Conservation (phyloP, 1,140 invertebrate genomes). For the Pseudoatta argentina region DNA sequence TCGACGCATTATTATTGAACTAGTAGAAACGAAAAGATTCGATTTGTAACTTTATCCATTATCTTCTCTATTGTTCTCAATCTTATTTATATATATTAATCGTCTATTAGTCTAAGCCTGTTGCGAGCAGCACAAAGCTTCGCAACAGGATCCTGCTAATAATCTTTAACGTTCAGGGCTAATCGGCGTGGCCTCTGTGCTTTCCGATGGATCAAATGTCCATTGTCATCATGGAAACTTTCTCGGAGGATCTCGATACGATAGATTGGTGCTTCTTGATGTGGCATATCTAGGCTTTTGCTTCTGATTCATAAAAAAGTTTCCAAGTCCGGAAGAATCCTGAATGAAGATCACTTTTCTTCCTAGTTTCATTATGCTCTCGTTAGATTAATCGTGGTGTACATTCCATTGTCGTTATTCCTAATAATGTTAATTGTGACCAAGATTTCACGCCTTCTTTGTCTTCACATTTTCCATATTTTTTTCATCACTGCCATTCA, state of each 20-base stretch:
- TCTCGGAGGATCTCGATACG: not conserved
- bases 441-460: not conserved
- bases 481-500: not conserved
- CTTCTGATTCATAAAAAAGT: not conserved
- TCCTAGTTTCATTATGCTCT: not conserved
- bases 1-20: slow-evolving; percentile 35
- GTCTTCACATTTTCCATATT: not conserved
- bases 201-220: not conserved
- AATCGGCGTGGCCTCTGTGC: not conserved
- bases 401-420: not conserved
- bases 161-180: slow-evolving; percentile 47
- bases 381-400: not conserved
- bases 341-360: not conserved
- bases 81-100: slow-evolving; percentile 53
- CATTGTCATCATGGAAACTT: slow-evolving; percentile 15
- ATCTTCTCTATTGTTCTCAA: slow-evolving; percentile 26
- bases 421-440: not conserved
- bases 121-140: not conserved
- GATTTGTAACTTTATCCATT: slow-evolving; percentile 27
- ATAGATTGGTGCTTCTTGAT: not conserved
- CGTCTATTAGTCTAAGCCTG: slow-evolving; percentile 38
- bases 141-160: slow-evolving; percentile 1
- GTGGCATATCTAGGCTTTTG: not conserved
- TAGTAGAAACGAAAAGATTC: slow-evolving; percentile 19
- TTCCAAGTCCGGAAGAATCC: not conserved